Conservation (phyloP, 2,888 invertebrate species). For the Phalangium opilio region DNA sequence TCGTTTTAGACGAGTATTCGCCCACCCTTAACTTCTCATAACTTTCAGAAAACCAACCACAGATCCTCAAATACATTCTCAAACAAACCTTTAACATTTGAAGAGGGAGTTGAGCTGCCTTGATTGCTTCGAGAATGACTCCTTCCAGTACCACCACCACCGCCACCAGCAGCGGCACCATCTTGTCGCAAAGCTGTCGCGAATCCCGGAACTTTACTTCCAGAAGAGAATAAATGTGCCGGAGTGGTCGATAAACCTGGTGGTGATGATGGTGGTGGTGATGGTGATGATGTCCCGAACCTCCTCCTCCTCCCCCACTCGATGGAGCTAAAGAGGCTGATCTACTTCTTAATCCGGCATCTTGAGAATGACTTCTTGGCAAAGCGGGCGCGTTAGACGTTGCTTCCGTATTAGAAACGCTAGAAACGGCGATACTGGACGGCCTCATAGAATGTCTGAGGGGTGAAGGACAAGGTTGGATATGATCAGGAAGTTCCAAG, state of each 20-base stretch:
- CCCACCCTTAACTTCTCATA: no score
- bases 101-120: no score
- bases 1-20: no score
- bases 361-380: conserved; percentile 19
- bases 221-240: conserved; percentile 12
- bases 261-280: conserved; percentile 3
- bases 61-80: no score
- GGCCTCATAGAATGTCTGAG: conserved; percentile 20
- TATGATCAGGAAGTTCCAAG: conserved; percentile 50
- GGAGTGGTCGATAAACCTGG: conserved; percentile 11
- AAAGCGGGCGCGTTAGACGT: conserved; percentile 7
- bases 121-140: no score
- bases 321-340: not conserved
- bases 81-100: no score
- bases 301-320: not conserved
- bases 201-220: conserved; percentile 19
- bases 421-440: conserved; percentile 2
- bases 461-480: conserved; percentile 27
- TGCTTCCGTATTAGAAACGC: no score
- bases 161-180: no score
- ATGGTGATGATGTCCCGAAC: conserved; percentile 6
- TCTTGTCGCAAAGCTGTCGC: conserved; percentile 17
- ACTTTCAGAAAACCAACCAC: no score
- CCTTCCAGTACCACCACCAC: no score
- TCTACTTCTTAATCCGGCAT: conserved; percentile 15